A percentile compares a stretch with the other conserved stretches of the same genome.
These are phyloP conservation scores for Pyxicephalus adspersus DNA, from an alignment of 2,113 vertebrate species.

Conservation along the genomic window DNA sequence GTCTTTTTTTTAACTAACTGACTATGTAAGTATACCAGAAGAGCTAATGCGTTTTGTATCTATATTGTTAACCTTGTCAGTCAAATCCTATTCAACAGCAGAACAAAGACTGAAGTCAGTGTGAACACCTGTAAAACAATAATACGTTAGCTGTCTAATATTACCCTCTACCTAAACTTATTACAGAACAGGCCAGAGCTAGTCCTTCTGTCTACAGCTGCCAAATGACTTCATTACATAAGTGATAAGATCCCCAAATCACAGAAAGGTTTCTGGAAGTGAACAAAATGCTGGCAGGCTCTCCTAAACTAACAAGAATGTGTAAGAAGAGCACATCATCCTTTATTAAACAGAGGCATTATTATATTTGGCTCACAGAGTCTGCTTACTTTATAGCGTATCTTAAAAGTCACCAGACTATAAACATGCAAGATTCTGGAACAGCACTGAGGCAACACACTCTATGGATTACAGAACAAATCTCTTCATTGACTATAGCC, in stretches of 20 bases:
- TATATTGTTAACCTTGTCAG: too few relatives aligned
- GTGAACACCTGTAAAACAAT: too few relatives aligned
- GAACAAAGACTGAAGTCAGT: too few relatives aligned
- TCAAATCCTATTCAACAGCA: too few relatives aligned
- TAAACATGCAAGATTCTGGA: background rate
- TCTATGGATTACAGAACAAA: slow-evolving; percentile 20
- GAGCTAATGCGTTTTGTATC: too few relatives aligned
- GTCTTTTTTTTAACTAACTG: too few relatives aligned
- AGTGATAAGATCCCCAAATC: slow-evolving; percentile 17
- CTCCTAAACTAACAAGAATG: slow-evolving; percentile 15
- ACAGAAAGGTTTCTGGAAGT: background rate
- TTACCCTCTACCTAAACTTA: background rate
- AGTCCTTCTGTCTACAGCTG: background rate
- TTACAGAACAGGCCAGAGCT: background rate
- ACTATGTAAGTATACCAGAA: too few relatives aligned
- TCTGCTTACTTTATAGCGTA: slow-evolving; percentile 33
- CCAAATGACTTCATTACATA: background rate
- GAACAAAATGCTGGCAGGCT: background rate
- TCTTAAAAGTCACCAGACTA: slow-evolving; percentile 19
- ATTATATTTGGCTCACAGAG: slow-evolving; percentile 35
- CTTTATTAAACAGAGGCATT: slow-evolving; percentile 20
- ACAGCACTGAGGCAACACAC: slow-evolving; percentile 2
- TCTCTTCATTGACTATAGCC: background rate
- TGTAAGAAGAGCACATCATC: background rate
- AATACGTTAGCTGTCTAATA: too few relatives aligned